Percentiles rank a stretch among this genome's conserved stretches.
These are phyloP conservation scores for Chrysochloris asiatica DNA, from an alignment of 2,113 vertebrate species.

Conservation along the genomic window DNA sequence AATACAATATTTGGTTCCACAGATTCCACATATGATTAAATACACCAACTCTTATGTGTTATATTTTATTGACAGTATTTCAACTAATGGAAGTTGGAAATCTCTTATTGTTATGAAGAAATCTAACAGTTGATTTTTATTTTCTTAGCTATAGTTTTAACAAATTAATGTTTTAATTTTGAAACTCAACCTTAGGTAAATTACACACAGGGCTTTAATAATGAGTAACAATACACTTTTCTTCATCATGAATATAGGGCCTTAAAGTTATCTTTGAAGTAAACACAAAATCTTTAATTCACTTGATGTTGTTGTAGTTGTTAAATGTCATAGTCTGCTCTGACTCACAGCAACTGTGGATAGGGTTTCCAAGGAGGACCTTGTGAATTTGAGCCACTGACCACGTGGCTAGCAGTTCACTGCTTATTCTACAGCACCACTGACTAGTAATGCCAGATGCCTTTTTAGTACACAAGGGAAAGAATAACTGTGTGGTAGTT, in stretches of 20 bases:
- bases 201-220: background rate
- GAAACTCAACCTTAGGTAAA: conserved; percentile 11
- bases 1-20: background rate
- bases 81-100: background rate
- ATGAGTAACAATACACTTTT: conserved; percentile 23
- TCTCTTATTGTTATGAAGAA: background rate
- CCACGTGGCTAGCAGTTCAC: no score
- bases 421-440: no score
- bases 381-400: no score
- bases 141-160: background rate
- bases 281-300: conserved; percentile 45
- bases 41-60: background rate
- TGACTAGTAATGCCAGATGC: conserved; percentile 48
- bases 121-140: background rate
- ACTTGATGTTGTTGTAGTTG: no score
- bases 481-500: no score
- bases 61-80: background rate
- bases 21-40: background rate
- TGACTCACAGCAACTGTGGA: no score
- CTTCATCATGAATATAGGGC: background rate
- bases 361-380: no score
- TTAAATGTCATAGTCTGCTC: no score
- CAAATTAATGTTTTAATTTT: conserved; percentile 18
- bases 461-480: conserved; percentile 31
- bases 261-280: conserved; percentile 49